Percentiles rank a stretch among this genome's conserved stretches.
These are phyloP conservation scores for Cyprinus carpio DNA, from an alignment of 2,113 vertebrate genomes.

Conservation along the genomic window DNA sequence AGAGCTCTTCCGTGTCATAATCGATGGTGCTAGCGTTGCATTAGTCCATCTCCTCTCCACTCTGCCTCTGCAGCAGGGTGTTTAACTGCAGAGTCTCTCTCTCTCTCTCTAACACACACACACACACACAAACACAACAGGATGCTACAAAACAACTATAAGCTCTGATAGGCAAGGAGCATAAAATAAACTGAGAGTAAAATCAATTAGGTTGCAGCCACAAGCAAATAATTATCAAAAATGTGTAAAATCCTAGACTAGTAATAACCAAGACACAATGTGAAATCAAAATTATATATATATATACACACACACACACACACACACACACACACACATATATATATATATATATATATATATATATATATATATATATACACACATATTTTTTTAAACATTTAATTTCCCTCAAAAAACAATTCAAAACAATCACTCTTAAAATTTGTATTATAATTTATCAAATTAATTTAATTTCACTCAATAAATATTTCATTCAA, in stretches of 20 bases:
- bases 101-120: neutral
- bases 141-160: neutral
- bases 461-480: no score
- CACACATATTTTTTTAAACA: no score
- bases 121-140: neutral
- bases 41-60: slow-evolving; percentile 29
- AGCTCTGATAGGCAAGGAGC: neutral
- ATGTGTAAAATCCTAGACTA: neutral
- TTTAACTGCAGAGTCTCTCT: slow-evolving; percentile 30
- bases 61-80: slow-evolving; percentile 18
- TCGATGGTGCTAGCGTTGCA: slow-evolving; percentile 63
- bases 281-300: no score
- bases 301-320: no score
- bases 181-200: neutral
- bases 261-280: neutral
- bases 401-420: no score
- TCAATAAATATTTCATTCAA: no score
- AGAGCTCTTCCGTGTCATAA: slow-evolving; percentile 69
- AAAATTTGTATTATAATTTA: no score
- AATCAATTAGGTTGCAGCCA: neutral
- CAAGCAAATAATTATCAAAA: neutral
- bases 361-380: no score
- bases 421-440: no score
- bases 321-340: no score
- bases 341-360: no score